Conservation (phyloP, 2,797 vertebrate genomes). For the Cercopithecus neglectus region DNA sequence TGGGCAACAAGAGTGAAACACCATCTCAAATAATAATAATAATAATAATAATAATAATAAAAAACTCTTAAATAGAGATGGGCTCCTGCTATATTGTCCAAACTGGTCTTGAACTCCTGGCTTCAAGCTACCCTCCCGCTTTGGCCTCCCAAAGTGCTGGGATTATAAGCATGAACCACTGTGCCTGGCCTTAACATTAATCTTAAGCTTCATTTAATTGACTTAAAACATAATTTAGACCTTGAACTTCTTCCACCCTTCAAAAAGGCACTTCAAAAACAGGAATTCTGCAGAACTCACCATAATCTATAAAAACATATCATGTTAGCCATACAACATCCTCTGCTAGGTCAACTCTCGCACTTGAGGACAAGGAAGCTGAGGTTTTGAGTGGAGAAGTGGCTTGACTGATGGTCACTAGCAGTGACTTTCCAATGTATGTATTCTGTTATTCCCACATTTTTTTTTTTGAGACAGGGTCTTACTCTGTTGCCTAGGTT, state of each 20-base stretch:
- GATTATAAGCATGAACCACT: too few species aligned
- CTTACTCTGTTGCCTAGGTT: not conserved
- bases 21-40: too few species aligned
- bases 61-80: too few species aligned
- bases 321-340: too few species aligned
- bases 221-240: not conserved
- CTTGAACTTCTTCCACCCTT: not conserved
- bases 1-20: too few species aligned
- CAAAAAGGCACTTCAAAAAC: not conserved
- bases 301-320: not conserved
- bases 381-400: not conserved
- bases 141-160: too few species aligned
- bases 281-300: not conserved
- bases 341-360: not conserved
- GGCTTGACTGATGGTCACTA: not conserved
- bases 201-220: not conserved
- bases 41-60: too few species aligned
- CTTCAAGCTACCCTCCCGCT: too few species aligned
- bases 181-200: not conserved
- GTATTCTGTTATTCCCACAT: rapidly evolving
- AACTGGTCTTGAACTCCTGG: too few species aligned
- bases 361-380: rapidly evolving
- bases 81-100: too few species aligned
- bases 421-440: not conserved
- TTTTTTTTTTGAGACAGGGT: not conserved